phyloP scores from a whole-genome alignment of 1,140 invertebrate species.

The Andrena cerasifolii region DNA sequence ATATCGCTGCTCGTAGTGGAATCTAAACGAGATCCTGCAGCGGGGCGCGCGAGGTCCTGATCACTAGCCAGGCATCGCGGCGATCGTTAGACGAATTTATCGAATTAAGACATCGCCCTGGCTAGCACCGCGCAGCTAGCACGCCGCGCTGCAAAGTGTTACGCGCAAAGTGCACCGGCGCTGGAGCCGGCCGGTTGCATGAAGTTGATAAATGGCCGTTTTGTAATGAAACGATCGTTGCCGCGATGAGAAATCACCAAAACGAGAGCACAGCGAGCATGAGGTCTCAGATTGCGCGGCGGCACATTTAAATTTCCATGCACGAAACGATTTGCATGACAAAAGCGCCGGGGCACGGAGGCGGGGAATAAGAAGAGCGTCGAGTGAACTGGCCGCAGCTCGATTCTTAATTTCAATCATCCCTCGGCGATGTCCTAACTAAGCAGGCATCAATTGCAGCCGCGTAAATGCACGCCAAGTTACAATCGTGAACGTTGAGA shows the following conservation, averaged over 20 bases:
- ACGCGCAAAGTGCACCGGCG: conserved; percentile 20
- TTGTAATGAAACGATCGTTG: background rate
- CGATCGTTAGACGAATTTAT: conserved; percentile 55
- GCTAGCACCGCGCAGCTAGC: background rate
- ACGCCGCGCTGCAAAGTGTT: conserved; percentile 47
- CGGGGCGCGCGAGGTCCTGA: background rate
- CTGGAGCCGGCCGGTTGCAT: background rate
- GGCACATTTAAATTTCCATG: background rate
- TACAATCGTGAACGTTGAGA: too few relatives aligned
- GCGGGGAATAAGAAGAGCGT: background rate
- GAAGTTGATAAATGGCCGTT: conserved; percentile 4
- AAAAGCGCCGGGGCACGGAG: background rate
- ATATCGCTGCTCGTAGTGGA: background rate
- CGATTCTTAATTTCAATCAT: too few relatives aligned
- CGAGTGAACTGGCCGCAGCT: too few relatives aligned
- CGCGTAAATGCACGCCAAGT: too few relatives aligned
- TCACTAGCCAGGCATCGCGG: background rate
- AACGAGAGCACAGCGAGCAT: conserved; percentile 1
- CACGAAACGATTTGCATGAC: conserved; percentile 1
- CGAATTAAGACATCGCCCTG: conserved; percentile 48
- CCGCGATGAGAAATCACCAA: background rate
- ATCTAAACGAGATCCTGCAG: background rate
- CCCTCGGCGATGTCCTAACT: too few relatives aligned
- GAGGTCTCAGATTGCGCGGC: background rate
- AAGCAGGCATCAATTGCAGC: too few relatives aligned